Conservation (phyloP, 2,797 vertebrate genomes). For the Galagoides demidoff region DNA sequence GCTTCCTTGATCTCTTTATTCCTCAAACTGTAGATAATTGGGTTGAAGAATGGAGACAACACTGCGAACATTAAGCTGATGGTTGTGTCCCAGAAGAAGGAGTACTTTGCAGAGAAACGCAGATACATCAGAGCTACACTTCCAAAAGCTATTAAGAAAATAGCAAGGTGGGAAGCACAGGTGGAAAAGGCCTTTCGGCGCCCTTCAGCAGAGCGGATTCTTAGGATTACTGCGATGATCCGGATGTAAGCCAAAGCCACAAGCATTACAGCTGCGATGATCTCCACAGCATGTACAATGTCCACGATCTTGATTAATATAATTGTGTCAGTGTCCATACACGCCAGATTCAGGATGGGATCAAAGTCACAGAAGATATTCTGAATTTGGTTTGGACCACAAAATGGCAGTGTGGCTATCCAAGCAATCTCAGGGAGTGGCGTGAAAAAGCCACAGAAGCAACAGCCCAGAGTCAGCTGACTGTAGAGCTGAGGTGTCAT, state of each 20-base stretch:
- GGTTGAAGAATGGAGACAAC: slow-evolving; percentile 59
- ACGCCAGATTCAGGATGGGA: slow-evolving; percentile 80
- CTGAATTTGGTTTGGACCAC: slow-evolving; percentile 84
- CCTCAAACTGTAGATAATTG: slow-evolving; percentile 65
- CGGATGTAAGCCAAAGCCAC: slow-evolving; percentile 82
- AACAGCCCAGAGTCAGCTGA: slow-evolving; percentile 63
- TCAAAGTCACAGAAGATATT: slow-evolving; percentile 88
- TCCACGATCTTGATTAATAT: slow-evolving; percentile 69
- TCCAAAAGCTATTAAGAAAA: slow-evolving; percentile 82
- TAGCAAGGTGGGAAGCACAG: slow-evolving; percentile 84
- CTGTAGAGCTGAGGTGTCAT: slow-evolving; percentile 72
- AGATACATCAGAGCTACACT: slow-evolving; percentile 62
- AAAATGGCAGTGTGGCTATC: slow-evolving; percentile 85
- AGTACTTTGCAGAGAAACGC: slow-evolving; percentile 60
- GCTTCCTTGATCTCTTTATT: slow-evolving; percentile 65
- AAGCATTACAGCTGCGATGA: slow-evolving; percentile 65
- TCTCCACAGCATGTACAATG: slow-evolving; percentile 67
- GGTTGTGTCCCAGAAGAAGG: slow-evolving; percentile 52
- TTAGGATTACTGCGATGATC: slow-evolving; percentile 80
- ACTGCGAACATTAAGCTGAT: slow-evolving; percentile 53
- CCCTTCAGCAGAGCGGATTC: slow-evolving; percentile 72
- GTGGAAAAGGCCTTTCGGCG: slow-evolving; percentile 86
- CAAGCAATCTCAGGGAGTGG: slow-evolving; percentile 73
- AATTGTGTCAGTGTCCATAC: slow-evolving; percentile 74
- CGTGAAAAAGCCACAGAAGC: slow-evolving; percentile 57